Evolutionary conservation across 2,113 vertebrate species (phyloP).

Genomic region (Epinephelus cyanopodus): DNA sequence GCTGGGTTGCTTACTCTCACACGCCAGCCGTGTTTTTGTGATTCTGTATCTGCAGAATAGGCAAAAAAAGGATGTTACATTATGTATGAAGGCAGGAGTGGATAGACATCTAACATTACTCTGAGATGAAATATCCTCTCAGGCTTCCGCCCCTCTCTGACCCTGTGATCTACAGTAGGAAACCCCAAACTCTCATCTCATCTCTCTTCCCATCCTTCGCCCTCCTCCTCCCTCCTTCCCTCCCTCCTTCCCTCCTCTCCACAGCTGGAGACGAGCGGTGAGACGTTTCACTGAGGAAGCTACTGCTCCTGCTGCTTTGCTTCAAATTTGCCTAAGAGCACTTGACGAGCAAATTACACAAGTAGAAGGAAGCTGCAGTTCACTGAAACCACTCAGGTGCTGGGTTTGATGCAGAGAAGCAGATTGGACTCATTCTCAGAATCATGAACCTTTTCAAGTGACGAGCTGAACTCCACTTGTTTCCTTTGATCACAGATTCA

Average conservation of each 20-base stretch:
- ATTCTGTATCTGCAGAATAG: conserved; percentile 49
- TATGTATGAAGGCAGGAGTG: conserved; percentile 59
- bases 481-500: neutral
- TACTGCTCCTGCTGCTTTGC: conserved; percentile 22
- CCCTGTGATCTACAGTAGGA: conserved; percentile 62
- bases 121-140: conserved; percentile 38
- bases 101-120: conserved; percentile 55
- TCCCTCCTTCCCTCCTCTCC: conserved; percentile 23
- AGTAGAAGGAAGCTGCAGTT: conserved; percentile 35
- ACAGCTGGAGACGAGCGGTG: conserved; percentile 53
- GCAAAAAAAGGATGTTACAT: conserved; percentile 50
- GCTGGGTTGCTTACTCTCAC: conserved; percentile 6
- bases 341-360: conserved; percentile 56
- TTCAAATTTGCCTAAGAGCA: conserved; percentile 53
- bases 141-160: conserved; percentile 26
- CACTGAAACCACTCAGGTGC: conserved; percentile 15
- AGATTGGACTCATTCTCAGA: conserved; percentile 1
- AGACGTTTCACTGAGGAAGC: conserved; percentile 42
- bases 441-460: neutral
- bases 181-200: conserved; percentile 61
- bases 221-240: neutral
- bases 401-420: conserved; percentile 23
- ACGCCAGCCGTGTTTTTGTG: conserved; percentile 11
- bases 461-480: neutral
- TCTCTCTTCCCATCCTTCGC: conserved; percentile 16